Evolutionary conservation across 2,888 invertebrate species (phyloP), one percentile per base, ranked within the genome.

Genomic region (Nineta flava): DNA sequence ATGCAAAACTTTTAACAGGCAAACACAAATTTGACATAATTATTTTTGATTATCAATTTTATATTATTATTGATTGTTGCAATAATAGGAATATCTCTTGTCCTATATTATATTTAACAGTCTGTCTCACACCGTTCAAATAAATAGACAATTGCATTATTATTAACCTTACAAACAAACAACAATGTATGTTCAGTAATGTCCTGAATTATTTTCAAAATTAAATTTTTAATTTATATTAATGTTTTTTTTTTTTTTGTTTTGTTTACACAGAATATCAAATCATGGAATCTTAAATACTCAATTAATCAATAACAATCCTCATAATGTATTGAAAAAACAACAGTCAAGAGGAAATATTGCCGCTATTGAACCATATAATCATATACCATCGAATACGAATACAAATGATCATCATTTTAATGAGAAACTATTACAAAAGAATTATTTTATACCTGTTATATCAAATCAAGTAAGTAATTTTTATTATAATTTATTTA

Each of bases 321-420:
- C 13, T 4, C 49, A 49, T 13, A 38, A 32, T 19, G 19, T 17
- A 19, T 15, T 49, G 21, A 71, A 80, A 7, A 67, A 65, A 52
- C 67, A 71, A 21, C 73, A 77, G 58, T 72, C 81, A 6, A 72
- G 85, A 46, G 85, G 84, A 49, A 87, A 90, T 66, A 81, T 90
- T 53, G 88, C 88, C 15, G 88, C 88, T 44, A 84, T 90, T 35
- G 88, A 88, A 63, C 88, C 88, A 3, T 90, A 87, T 64, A 87
- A 87, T 60, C 88, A 88, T 60, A 83, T 87, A 59, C 88, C 88
- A 46, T 31, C 34, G 9, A n/a, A 16, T n/a, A 35, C 17, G 9
- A 26, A 35, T 21, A n/a, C n/a, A 43, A 43, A 19, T n/a, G 26
- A 26, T 26, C 26, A 26, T 26, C 17, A 43, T 19, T 46, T 46